Evolutionary conservation across 2,797 vertebrate species (phyloP).

Genomic region (Pangasius djambal): DNA sequence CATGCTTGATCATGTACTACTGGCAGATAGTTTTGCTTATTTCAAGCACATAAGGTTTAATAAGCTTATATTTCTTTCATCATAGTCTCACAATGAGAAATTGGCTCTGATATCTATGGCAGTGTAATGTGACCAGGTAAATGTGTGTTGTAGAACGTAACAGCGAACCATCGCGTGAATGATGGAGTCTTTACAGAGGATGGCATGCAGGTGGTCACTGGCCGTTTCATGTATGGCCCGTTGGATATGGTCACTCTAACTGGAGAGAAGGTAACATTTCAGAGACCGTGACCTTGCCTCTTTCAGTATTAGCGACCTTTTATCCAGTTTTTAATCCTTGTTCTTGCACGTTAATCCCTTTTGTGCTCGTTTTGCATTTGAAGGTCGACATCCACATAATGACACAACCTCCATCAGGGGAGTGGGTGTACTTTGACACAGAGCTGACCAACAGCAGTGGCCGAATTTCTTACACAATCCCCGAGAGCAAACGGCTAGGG

Average conservation of each 20-base stretch:
- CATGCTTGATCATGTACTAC: neutral
- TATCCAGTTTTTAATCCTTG: neutral
- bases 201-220: constrained; percentile 84
- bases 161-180: constrained; percentile 94
- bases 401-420: constrained; percentile 93
- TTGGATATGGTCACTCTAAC: constrained; percentile 98
- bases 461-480: constrained; percentile 87
- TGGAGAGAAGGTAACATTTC: constrained; percentile 87
- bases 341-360: neutral
- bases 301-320: neutral
- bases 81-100: neutral
- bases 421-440: constrained; percentile 93
- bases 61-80: neutral
- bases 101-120: neutral
- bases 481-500: constrained; percentile 87
- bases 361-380: constrained; percentile 13
- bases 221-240: constrained; percentile 97
- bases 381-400: constrained; percentile 98
- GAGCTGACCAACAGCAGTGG: constrained; percentile 96
- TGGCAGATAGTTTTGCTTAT: neutral
- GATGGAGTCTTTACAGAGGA: constrained; percentile 92
- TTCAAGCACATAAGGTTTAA: neutral
- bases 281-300: neutral
- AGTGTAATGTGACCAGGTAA: constrained; percentile 1
- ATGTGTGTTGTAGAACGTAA: constrained; percentile 83